A percentile compares a stretch with the other conserved stretches of the same genome.
These are phyloP conservation scores for Gallinago nigripennis DNA, from an alignment of 2,797 vertebrate genomes.

Conservation along the genomic window DNA sequence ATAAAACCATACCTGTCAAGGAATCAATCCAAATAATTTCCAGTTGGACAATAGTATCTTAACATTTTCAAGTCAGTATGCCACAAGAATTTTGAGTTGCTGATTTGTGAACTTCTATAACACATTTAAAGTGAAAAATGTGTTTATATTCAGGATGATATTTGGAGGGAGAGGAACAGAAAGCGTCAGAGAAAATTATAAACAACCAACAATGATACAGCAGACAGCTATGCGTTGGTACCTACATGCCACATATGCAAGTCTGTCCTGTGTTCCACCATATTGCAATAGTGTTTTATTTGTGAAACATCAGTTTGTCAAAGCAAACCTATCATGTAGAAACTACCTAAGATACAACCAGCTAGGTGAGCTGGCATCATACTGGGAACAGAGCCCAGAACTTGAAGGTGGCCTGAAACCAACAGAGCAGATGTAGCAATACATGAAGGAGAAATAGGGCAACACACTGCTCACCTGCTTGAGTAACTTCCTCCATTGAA, in stretches of 20 bases:
- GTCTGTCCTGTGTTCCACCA: not conserved
- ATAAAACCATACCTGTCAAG: not conserved
- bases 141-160: not conserved
- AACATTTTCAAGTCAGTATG: not conserved
- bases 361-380: not conserved
- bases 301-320: not conserved
- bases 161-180: not conserved
- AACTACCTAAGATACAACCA: not conserved
- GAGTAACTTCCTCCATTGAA: not conserved
- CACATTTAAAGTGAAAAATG: not conserved
- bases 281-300: not conserved
- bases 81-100: not conserved
- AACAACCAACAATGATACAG: not conserved
- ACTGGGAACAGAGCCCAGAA: not conserved
- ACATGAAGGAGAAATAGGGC: not conserved
- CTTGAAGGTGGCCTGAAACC: not conserved
- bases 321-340: not conserved
- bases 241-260: not conserved
- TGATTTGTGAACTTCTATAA: not conserved
- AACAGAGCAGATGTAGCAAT: not conserved
- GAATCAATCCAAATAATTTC: not conserved
- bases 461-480: accelerated
- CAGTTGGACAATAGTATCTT: not conserved
- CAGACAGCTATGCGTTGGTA: not conserved
- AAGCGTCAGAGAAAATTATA: not conserved